Evolutionary conservation across 1,140 invertebrate genomes (phyloP).

Genomic region (Heliothis subflexa): DNA sequence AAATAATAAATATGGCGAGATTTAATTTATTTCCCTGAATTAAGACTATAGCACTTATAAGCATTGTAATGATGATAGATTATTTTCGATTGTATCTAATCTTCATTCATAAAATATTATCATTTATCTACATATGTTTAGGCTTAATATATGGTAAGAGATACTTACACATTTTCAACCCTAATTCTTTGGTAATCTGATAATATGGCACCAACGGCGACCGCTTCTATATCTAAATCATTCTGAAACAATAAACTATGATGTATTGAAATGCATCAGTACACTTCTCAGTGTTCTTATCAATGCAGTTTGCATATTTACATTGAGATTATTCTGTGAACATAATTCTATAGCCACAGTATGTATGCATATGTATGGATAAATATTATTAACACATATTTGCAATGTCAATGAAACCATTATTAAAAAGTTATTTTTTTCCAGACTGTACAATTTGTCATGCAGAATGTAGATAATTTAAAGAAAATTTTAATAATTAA

Average conservation of each 20-base stretch:
- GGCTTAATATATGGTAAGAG: not conserved
- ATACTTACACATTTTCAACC: constrained; percentile 98
- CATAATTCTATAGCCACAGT: not conserved
- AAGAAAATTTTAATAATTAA: no score
- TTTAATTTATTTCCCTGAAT: no score
- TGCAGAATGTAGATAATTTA: no score
- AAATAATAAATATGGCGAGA: no score
- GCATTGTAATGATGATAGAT: no score
- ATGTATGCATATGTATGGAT: not conserved
- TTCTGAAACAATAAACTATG: constrained; percentile 87
- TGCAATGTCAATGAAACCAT: constrained; percentile 53
- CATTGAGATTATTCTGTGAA: constrained; percentile 14
- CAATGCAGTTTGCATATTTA: constrained; percentile 1
- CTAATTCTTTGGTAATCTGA: constrained; percentile 99
- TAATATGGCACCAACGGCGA: constrained; percentile 98
- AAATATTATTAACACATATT: constrained; percentile 37
- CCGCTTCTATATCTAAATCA: constrained; percentile 94
- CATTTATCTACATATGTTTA: no score
- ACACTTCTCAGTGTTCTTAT: constrained; percentile 1
- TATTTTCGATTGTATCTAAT: no score
- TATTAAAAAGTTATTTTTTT: constrained; percentile 46
- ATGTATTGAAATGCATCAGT: not conserved
- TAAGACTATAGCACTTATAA: no score
- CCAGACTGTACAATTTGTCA: constrained; percentile 5
- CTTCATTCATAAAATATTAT: no score